Base-by-base conservation (phyloP, 1,140 invertebrate genomes). In the Teleogryllus occipitalis region DNA sequence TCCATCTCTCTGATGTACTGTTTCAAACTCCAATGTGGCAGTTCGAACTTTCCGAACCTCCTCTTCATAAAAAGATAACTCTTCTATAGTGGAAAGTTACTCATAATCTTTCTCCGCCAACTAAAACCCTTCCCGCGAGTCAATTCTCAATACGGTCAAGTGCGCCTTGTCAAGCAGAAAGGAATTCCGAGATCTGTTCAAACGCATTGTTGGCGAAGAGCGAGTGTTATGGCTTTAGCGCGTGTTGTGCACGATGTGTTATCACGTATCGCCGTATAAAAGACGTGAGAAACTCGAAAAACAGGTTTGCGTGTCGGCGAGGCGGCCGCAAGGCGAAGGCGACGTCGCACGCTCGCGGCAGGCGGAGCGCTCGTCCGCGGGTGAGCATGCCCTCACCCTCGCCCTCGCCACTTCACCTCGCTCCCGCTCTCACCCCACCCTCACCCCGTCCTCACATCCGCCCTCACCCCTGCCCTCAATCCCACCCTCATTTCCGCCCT, bases 171-270 rank as follows among this genome's bases (percentile, higher is more conserved):
- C 54, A 14, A 18, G 54, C 54, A 65, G 54, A 65, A 65, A 65
- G 54, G 54, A 65, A 65, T 65, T 65, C 54, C 54, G 18, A 65
- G 54, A 65, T 65, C 54, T 18, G 54, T 7, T 65, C 10, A 7
- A 65, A 65, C 18, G 54, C 54, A 18, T 14, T 10, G 10, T 10
- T 18, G 54, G 18, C 10, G 54, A 18, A 65, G 54, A 65, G 54
- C 54, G 18, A 65, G 54, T 65, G 54, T 65, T 65, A 65, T 18
- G 54, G 18, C 54, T 65, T 65, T 14, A 18, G 18, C 54, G 54
- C 54, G 54, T 65, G 54, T 65, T 65, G 54, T 65, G 54, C 54
- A 65, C 54, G 54, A 65, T 65, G 54, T 65, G 54, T 65, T 65
- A 65, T 65, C 54, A 65, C 10, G 18, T 65, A 65, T 65, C 54